Conservation (phyloP, 2,113 vertebrate genomes). For the Tachysurus fulvidraco region DNA sequence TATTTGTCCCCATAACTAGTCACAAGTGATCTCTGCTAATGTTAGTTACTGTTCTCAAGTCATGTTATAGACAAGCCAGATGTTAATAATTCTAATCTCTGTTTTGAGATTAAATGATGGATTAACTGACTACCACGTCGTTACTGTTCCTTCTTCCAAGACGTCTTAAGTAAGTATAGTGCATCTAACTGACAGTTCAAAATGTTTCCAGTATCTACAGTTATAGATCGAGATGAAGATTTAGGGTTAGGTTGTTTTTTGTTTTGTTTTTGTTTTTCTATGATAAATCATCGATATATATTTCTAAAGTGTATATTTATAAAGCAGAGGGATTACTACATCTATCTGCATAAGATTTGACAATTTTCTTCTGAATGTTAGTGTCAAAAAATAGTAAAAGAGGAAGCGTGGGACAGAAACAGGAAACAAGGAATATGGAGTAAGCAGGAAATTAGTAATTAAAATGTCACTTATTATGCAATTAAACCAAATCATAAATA, state of each 20-base stretch:
- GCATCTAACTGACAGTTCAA: slow-evolving; percentile 2
- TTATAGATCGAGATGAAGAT: too few relatives aligned
- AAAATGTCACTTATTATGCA: neutral
- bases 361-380: slow-evolving; percentile 29
- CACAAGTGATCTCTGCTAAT: slow-evolving; percentile 26
- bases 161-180: slow-evolving; percentile 32
- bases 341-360: slow-evolving; percentile 1
- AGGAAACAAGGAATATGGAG: slow-evolving; percentile 18
- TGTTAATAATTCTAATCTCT: slow-evolving; percentile 15
- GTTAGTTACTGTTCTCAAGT: slow-evolving; percentile 16
- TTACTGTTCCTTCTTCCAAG: neutral
- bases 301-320: neutral
- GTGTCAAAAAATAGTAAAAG: slow-evolving; percentile 39
- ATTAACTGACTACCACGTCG: neutral
- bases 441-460: slow-evolving; percentile 21
- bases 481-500: neutral
- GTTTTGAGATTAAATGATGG: slow-evolving; percentile 6
- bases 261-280: neutral
- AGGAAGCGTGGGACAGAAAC: slow-evolving; percentile 34
- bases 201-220: neutral
- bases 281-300: neutral
- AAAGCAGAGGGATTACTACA: neutral
- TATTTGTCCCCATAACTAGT: slow-evolving; percentile 40
- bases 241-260: neutral
- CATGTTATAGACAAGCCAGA: neutral